A percentile compares a stretch with the other conserved stretches of the same genome.
phyloP scores from a whole-genome alignment of 35 echinoderm and acorn worm genomes.

The Diadema setosum region DNA sequence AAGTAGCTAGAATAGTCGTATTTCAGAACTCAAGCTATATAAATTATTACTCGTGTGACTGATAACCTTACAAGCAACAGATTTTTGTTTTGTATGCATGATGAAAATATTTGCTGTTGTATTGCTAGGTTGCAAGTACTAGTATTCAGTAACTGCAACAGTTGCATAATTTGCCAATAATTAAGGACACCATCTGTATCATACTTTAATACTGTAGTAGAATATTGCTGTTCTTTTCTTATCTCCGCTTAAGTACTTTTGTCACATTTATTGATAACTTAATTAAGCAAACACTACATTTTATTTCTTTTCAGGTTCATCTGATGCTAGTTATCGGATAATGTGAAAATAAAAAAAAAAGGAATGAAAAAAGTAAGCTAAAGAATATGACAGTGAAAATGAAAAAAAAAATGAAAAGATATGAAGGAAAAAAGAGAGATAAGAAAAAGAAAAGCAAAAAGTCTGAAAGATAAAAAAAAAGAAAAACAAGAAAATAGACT shows the following conservation, averaged over 20 bases:
- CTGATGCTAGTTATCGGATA: not conserved
- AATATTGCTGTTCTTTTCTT: not conserved
- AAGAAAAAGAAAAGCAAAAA: conserved; percentile 27
- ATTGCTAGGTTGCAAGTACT: not conserved
- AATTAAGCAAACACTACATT: not conserved
- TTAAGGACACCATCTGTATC: too few relatives aligned
- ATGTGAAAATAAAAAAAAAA: conserved; percentile 15
- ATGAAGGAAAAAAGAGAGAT: conserved; percentile 25
- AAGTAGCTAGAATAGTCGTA: too few relatives aligned
- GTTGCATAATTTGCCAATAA: too few relatives aligned
- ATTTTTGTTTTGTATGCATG: too few relatives aligned
- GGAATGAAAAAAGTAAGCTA: conserved; percentile 10
- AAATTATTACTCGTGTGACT: too few relatives aligned
- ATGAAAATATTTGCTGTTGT: not conserved
- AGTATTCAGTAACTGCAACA: not conserved
- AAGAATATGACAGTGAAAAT: not conserved
- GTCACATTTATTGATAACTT: not conserved
- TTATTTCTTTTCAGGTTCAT: conserved; percentile 15
- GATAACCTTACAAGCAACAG: too few relatives aligned
- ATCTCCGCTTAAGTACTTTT: not conserved
- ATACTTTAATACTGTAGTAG: too few relatives aligned
- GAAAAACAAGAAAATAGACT: conserved; percentile 19
- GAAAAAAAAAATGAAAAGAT: conserved; percentile 28
- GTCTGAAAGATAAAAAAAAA: conserved; percentile 28
- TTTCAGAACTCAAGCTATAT: too few relatives aligned